Evolutionary conservation across 53 echinoderm and acorn worm species (phyloP).

Genomic region (Echinometra lucunter): DNA sequence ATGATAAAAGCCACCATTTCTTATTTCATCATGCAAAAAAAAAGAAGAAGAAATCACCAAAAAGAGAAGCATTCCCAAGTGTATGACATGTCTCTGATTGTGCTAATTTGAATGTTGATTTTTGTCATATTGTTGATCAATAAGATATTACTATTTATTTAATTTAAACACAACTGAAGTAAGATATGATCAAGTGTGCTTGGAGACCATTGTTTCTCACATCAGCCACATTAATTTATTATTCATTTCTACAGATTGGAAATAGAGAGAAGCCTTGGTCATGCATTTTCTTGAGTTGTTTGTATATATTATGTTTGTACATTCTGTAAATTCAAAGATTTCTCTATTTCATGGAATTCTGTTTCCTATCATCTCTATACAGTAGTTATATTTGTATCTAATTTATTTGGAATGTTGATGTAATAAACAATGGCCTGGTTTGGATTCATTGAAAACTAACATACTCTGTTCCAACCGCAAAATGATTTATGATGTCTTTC

Average conservation of each 20-base stretch:
- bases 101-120: slow-evolving; percentile 41
- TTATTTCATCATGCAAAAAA: not conserved
- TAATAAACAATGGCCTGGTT: slow-evolving; percentile 12
- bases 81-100: not conserved
- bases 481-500: not conserved
- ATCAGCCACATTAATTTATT: slow-evolving; percentile 57
- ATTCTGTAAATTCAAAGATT: slow-evolving; percentile 71
- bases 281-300: slow-evolving; percentile 53
- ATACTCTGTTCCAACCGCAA: not conserved
- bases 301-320: slow-evolving; percentile 72
- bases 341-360: slow-evolving; percentile 65
- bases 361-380: slow-evolving; percentile 1
- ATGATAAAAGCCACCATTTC: slow-evolving; percentile 7
- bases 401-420: slow-evolving; percentile 54
- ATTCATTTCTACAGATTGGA: slow-evolving; percentile 38
- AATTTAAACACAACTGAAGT: slow-evolving; percentile 34
- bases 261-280: slow-evolving; percentile 61
- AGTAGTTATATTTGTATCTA: slow-evolving; percentile 62
- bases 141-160: slow-evolving; percentile 49
- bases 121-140: slow-evolving; percentile 54
- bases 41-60: not conserved
- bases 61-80: slow-evolving; percentile 12
- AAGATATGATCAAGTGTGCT: slow-evolving; percentile 38
- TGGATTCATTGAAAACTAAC: not conserved
- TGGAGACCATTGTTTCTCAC: slow-evolving; percentile 9